Evolutionary conservation across 2,888 invertebrate species (phyloP).

Genomic region (Helicoverpa assulta): DNA sequence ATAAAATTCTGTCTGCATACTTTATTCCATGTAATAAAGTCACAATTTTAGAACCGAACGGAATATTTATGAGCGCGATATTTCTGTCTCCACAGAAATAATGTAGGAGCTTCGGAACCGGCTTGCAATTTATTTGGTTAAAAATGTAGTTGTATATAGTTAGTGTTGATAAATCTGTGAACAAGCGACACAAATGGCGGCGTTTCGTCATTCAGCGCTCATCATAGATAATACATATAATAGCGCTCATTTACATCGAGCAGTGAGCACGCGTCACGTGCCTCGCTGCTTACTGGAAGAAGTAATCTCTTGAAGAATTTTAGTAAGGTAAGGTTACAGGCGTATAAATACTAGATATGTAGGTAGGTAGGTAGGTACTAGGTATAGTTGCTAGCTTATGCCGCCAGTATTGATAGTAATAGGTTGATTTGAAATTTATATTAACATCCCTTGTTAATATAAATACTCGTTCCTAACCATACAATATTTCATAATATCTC

Average conservation of each 20-base stretch:
- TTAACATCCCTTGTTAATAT: too few species aligned
- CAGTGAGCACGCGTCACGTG: conserved; percentile 25
- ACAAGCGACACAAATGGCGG: conserved; percentile 23
- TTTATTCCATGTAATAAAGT: conserved; percentile 47
- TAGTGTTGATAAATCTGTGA: conserved; percentile 38
- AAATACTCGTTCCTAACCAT: too few species aligned
- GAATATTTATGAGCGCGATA: conserved; percentile 51
- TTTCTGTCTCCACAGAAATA: conserved; percentile 47
- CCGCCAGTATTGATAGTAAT: too few species aligned
- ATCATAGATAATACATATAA: too few species aligned
- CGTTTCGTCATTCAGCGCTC: conserved; percentile 19
- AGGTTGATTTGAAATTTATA: too few species aligned
- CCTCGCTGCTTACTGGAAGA: not conserved
- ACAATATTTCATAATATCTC: too few species aligned
- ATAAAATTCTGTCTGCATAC: conserved; percentile 46
- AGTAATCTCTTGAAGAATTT: not conserved
- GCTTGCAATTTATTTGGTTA: conserved; percentile 29
- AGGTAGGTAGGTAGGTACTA: too few species aligned
- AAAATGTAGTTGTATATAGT: conserved; percentile 34
- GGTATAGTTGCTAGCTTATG: too few species aligned
- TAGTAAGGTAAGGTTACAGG: not conserved
- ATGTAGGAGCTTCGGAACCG: conserved; percentile 35
- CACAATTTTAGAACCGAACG: conserved; percentile 45
- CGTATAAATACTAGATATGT: too few species aligned
- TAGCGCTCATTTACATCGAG: conserved; percentile 32